These are phyloP conservation scores for Paracyprichromis sp. DNA, from an alignment of 2,113 vertebrate species.

Conservation along the genomic window DNA sequence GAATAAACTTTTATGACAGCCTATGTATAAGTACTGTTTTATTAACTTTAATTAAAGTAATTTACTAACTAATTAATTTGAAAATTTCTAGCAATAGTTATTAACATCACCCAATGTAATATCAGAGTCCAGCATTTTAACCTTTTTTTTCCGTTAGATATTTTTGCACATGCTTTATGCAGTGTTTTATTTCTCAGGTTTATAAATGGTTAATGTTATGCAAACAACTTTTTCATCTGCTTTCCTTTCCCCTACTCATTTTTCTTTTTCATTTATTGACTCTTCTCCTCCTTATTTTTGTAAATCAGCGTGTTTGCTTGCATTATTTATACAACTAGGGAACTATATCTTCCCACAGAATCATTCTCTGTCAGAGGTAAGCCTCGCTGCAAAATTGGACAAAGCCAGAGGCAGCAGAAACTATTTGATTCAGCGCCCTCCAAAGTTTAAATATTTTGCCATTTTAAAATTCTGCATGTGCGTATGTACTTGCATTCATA, in stretches of 20 bases:
- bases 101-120: background rate
- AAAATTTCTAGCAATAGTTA: background rate
- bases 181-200: background rate
- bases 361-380: background rate
- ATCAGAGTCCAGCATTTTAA: background rate
- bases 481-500: background rate
- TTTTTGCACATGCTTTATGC: background rate
- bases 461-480: background rate
- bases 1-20: background rate
- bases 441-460: background rate
- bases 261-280: background rate
- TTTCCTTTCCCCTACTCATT: background rate
- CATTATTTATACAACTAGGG: background rate
- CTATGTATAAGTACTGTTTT: background rate
- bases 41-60: background rate
- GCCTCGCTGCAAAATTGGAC: background rate
- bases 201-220: background rate
- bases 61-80: background rate
- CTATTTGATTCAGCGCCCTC: background rate
- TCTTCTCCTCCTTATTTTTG: background rate
- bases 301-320: background rate
- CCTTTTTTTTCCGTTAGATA: rapidly evolving
- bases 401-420: background rate
- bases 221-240: background rate
- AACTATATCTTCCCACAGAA: background rate